These are phyloP conservation scores for Lordiphosa fenestrarum DNA, from an alignment of 2,888 invertebrate genomes.

Conservation along the genomic window DNA sequence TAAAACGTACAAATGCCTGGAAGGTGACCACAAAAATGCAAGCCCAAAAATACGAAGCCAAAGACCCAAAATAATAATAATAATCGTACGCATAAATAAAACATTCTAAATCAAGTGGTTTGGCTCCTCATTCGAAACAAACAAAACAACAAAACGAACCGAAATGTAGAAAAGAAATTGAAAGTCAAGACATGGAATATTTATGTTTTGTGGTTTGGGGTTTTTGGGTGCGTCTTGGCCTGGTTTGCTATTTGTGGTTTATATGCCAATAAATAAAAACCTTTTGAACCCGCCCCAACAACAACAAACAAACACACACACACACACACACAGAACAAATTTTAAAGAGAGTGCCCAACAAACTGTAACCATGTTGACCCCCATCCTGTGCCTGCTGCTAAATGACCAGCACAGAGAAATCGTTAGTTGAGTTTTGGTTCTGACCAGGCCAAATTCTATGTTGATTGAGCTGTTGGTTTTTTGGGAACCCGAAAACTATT, in stretches of 20 bases:
- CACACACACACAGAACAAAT: slow-evolving; percentile 46
- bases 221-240: slow-evolving; percentile 50
- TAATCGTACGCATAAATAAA: slow-evolving; percentile 67
- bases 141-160: slow-evolving; percentile 25
- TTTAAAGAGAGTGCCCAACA: slow-evolving; percentile 52
- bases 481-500: slow-evolving; percentile 55
- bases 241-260: slow-evolving; percentile 67
- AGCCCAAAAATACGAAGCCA: slow-evolving; percentile 17
- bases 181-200: slow-evolving; percentile 70
- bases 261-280: slow-evolving; percentile 70
- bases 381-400: slow-evolving; percentile 27
- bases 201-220: slow-evolving; percentile 48
- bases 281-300: slow-evolving; percentile 35
- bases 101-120: slow-evolving; percentile 71
- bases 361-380: slow-evolving; percentile 42
- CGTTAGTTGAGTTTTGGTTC: slow-evolving; percentile 52
- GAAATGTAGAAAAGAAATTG: slow-evolving; percentile 51
- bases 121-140: slow-evolving; percentile 42
- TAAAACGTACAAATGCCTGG: slow-evolving; percentile 52
- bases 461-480: slow-evolving; percentile 64
- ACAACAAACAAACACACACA: too few species aligned
- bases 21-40: slow-evolving; percentile 56
- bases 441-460: slow-evolving; percentile 31
- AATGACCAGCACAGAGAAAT: slow-evolving; percentile 55
- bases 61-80: slow-evolving; percentile 64